Evolutionary conservation across 2,888 invertebrate species (phyloP), one percentile per base, ranked within the genome.

Genomic region (Ophraella communa): DNA sequence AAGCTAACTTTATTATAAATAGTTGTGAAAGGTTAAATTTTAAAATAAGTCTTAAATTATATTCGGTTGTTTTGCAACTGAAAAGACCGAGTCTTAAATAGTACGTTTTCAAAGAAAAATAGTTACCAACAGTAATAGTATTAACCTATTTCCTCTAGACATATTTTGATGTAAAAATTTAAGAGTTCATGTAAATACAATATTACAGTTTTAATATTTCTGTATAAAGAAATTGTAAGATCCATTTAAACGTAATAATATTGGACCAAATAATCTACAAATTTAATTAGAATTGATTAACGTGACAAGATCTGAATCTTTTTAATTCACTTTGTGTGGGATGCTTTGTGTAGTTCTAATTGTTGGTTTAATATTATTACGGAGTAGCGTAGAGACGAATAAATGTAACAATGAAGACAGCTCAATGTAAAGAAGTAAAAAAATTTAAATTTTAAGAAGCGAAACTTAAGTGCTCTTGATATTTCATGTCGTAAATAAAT

Each of bases 391-490:
- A 4, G 17, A 39, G 3, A n/a, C 3, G n/a, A 3, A n/a, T n/a
- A 11, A 66, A 71, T 78, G 77, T 74, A 76, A 74, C 79, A 79
- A 79, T 80, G 79, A 79, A 80, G 79, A 79, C 79, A 80, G 80
- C 78, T 80, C 78, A 77, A 78, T 80, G 78, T 78, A 77, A 69
- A 75, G 64, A 73, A 72, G 27, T 17, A 30, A 68, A 66, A 62
- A 73, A 70, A 72, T 74, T 70, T 78, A 78, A 79, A 77, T 76
- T 78, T 77, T 80, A 79, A 80, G 79, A 79, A 74, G 79, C 78
- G 78, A 81, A 82, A 82, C 82, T 81, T 80, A 82, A 82, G 82
- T 82, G 82, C 82, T 82, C 82, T 82, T 82, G 82, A 81, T 81
- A 81, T 81, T 81, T 81, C 80, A 80, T 81, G 81, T 82, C 80